Percentiles rank a stretch among this genome's conserved stretches.
Evolutionary conservation across 2,888 invertebrate species (phyloP).

Genomic region (Teleogryllus oceanicus): DNA sequence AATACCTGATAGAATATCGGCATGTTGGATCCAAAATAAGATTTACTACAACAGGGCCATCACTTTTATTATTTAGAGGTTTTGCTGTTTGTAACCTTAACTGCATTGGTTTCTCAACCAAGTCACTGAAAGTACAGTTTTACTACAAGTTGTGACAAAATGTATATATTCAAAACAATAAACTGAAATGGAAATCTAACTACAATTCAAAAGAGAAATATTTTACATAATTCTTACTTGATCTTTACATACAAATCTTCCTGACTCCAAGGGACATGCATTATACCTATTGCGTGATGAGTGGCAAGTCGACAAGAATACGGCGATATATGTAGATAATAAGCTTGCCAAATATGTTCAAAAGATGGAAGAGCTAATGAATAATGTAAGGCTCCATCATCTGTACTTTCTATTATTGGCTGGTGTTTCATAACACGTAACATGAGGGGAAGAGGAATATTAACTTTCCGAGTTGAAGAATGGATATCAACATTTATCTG

Average conservation of each 20-base stretch:
- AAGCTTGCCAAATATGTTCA: slow-evolving; percentile 58
- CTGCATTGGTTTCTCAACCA: slow-evolving; percentile 50
- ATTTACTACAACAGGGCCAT: slow-evolving; percentile 54
- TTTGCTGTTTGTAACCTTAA: slow-evolving; percentile 56
- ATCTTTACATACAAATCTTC: slow-evolving; percentile 59
- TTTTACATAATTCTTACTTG: slow-evolving; percentile 52
- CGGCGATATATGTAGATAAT: slow-evolving; percentile 59
- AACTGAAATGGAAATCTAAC: neutral
- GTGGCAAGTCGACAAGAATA: slow-evolving; percentile 48
- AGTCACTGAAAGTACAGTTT: neutral
- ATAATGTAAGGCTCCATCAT: slow-evolving; percentile 57
- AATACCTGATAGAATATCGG: slow-evolving; percentile 63
- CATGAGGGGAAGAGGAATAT: slow-evolving; percentile 39
- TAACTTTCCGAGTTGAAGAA: slow-evolving; percentile 45
- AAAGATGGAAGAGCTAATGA: slow-evolving; percentile 59
- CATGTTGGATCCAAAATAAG: slow-evolving; percentile 68
- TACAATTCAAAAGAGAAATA: slow-evolving; percentile 26
- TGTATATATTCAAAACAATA: neutral
- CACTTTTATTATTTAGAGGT: slow-evolving; percentile 49
- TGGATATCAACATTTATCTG: slow-evolving; percentile 63
- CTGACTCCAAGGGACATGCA: slow-evolving; percentile 64
- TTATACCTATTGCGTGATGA: slow-evolving; percentile 59
- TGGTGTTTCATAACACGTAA: slow-evolving; percentile 24
- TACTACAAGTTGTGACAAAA: neutral
- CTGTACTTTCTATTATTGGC: slow-evolving; percentile 54